Evolutionary conservation across 1,140 invertebrate species (phyloP), one percentile per base, ranked within the genome.

Genomic region (Ostrea denselamellosa): DNA sequence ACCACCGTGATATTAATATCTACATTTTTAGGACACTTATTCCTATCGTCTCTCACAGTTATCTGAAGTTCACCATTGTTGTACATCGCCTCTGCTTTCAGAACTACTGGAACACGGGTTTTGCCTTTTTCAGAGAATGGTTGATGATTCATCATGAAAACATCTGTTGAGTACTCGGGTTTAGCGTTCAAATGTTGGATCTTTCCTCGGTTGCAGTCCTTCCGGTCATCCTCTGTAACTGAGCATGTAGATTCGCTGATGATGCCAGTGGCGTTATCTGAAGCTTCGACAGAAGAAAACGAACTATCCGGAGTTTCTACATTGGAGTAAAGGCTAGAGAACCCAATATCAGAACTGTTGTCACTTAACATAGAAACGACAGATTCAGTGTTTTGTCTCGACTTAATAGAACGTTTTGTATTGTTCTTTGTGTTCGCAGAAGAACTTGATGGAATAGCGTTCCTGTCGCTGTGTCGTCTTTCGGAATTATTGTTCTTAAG

Each of bases 11-110:
- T 56, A 0, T 54, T 86, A 34, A 86, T 53, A 22, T 86, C 52
- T 17, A 81, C 71, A 81, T 86, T 81, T 0, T 56, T 17, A 5
- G 85, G 71, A 51, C 65, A 81, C 2, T 17, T 51, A 2, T 82
- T 52, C 9, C 85, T 58, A 3, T 77, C 65, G 68, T 86, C 85
- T 25, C 34, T 77, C 28, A 86, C 85, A 8, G 28, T 44, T 14
- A 86, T 54, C 71, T 81, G n/a, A 28, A 86, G 53, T 81, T 54
- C 71, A 0, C 68, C 85, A 19, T 86, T 86, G 14, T 25, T 51
- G 17, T 56, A 81, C 52, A 82, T 44, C 44, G 85, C 85, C 34
- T 86, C 85, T 12, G 85, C 85, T 86, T 56, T 77, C 71, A 86
- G 51, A 28, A 71, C 44, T 8, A 86, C 53, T 53, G 85, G 85